Conservation (phyloP, 2,797 vertebrate genomes). For the Takifugu rubripes region DNA sequence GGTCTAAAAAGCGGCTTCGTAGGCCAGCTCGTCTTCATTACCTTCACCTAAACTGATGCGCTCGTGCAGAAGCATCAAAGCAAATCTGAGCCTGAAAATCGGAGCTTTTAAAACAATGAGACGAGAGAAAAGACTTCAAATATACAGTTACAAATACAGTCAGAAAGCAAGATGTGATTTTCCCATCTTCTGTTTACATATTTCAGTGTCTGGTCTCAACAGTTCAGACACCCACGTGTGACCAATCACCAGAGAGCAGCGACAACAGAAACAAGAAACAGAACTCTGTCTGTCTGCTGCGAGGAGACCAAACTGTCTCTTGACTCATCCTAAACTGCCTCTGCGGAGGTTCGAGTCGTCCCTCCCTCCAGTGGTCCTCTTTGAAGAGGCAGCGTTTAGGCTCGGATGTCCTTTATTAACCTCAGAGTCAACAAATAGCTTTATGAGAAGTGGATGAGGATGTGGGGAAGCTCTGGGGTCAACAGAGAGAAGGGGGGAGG, state of each 20-base stretch:
- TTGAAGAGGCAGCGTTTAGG: constrained; percentile 52
- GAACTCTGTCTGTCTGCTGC: constrained; percentile 1
- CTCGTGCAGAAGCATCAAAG: constrained; percentile 32
- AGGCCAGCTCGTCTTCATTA: constrained; percentile 26
- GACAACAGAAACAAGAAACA: not conserved
- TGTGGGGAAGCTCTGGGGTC: constrained; percentile 44
- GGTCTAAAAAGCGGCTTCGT: constrained; percentile 10
- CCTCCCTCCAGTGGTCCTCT: constrained; percentile 37
- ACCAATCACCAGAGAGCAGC: constrained; percentile 16
- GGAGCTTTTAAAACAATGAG: constrained; percentile 61
- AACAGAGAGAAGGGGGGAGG: constrained; percentile 25
- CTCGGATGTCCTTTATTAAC: constrained; percentile 58
- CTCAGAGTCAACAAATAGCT: constrained; percentile 60
- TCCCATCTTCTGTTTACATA: constrained; percentile 23
- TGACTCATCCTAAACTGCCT: constrained; percentile 12
- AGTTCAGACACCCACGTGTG: too few species aligned
- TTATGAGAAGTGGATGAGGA: constrained; percentile 59
- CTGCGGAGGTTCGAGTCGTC: constrained; percentile 29
- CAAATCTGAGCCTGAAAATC: constrained; percentile 24
- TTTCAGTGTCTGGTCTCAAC: too few species aligned
- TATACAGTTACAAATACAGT: constrained; percentile 60
- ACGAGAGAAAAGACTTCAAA: constrained; percentile 36
- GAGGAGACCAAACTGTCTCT: constrained; percentile 6
- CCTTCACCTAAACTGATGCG: constrained; percentile 23
- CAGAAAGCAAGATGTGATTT: constrained; percentile 51